These are phyloP conservation scores for Macaria notata DNA, from an alignment of 2,888 invertebrate species.

Conservation along the genomic window DNA sequence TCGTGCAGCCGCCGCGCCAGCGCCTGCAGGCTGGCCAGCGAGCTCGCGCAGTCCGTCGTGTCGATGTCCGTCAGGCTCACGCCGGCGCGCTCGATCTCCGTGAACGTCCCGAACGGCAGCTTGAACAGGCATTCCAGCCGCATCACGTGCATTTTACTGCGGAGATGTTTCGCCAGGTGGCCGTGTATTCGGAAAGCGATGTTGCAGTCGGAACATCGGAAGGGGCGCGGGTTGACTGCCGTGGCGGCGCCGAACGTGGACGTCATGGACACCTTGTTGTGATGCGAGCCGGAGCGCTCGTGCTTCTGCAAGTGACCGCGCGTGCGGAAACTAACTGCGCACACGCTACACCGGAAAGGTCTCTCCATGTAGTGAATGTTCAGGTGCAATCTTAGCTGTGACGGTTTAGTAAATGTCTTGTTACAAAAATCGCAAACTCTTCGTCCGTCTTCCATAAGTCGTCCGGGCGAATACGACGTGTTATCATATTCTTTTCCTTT, in stretches of 20 bases:
- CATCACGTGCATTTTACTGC: constrained; percentile 98
- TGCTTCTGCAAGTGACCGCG: constrained; percentile 97
- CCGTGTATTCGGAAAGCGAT: constrained; percentile 98
- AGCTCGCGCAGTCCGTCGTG: constrained; percentile 97
- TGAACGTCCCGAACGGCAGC: constrained; percentile 96
- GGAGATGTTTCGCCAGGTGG: constrained; percentile 97
- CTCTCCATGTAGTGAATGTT: constrained; percentile 98
- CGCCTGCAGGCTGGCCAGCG: constrained; percentile 92
- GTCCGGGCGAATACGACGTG: constrained; percentile 72
- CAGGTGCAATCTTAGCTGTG: constrained; percentile 94
- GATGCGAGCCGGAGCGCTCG: constrained; percentile 94
- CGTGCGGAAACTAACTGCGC: constrained; percentile 94
- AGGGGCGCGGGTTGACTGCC: constrained; percentile 96
- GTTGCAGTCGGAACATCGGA: constrained; percentile 97
- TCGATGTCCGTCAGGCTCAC: constrained; percentile 96
- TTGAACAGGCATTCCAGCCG: constrained; percentile 95
- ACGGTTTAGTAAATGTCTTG: constrained; percentile 95
- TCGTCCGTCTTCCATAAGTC: constrained; percentile 87
- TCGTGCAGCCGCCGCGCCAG: constrained; percentile 91
- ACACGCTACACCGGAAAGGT: constrained; percentile 95
- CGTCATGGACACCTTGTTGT: constrained; percentile 95
- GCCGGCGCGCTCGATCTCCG: constrained; percentile 95
- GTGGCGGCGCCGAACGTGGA: constrained; percentile 92
- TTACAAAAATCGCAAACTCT: constrained; percentile 93
- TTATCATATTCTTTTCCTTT: constrained; percentile 78